Evolutionary conservation across 30 jellyfish, hydroid and myxozoan genomes (phyloP).

Genomic region (Sanderia malayensis): DNA sequence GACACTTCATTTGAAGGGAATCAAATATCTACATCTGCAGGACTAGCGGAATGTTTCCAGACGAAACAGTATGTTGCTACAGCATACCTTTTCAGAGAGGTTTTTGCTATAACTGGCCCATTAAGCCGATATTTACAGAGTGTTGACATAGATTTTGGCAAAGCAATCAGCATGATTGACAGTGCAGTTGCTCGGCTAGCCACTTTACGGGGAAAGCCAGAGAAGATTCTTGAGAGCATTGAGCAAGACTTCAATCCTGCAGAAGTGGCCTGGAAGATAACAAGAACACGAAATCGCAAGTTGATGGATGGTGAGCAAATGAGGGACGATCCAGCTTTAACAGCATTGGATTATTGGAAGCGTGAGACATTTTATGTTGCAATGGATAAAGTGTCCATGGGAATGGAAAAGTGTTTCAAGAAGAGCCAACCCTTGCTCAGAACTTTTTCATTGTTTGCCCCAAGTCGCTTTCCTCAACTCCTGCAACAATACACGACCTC

Average conservation of each 20-base stretch:
- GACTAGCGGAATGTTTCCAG: slow-evolving; percentile 38
- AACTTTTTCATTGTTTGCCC: slow-evolving; percentile 23
- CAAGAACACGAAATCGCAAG: slow-evolving; percentile 29
- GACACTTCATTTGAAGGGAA: slow-evolving; percentile 27
- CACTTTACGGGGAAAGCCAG: slow-evolving; percentile 22
- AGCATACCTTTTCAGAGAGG: slow-evolving; percentile 38
- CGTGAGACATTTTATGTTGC: slow-evolving; percentile 34
- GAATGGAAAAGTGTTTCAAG: slow-evolving; percentile 28
- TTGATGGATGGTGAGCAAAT: slow-evolving; percentile 49
- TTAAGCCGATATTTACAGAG: slow-evolving; percentile 43
- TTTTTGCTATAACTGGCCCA: slow-evolving; percentile 33
- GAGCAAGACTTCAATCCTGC: slow-evolving; percentile 34
- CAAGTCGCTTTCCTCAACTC: slow-evolving; percentile 30
- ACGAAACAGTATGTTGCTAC: slow-evolving; percentile 54
- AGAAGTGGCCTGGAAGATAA: slow-evolving; percentile 27
- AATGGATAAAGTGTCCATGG: slow-evolving; percentile 33
- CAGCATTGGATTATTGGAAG: slow-evolving; percentile 35
- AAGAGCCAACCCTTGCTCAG: slow-evolving; percentile 29
- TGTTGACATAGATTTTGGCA: slow-evolving; percentile 40
- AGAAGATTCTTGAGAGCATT: background rate
- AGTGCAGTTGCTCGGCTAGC: slow-evolving; percentile 17
- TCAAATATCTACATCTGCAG: slow-evolving; percentile 31
- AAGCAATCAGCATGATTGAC: slow-evolving; percentile 35
- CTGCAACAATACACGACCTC: slow-evolving; percentile 6
- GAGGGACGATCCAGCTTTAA: slow-evolving; percentile 34